A percentile compares a stretch with the other conserved stretches of the same genome.
Conservation (phyloP, 2,113 vertebrate genomes). For the Serilophus lunatus region DNA sequence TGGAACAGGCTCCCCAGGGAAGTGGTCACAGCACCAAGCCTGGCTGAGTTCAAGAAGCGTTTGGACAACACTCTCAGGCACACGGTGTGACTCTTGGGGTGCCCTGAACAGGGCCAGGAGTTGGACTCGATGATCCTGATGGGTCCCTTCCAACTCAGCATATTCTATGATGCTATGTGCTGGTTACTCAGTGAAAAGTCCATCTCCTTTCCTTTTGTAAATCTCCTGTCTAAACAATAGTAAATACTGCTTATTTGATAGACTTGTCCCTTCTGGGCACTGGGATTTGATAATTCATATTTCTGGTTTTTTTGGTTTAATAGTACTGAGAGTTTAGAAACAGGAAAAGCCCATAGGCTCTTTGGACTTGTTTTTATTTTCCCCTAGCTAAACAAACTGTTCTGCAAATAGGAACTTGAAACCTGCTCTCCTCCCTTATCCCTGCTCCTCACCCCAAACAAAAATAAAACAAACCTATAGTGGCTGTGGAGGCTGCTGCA, state of each 20-base stretch:
- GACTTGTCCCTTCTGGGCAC: conserved; percentile 73
- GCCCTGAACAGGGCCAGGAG: neutral
- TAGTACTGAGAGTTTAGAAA: conserved; percentile 81
- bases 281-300: conserved; percentile 72
- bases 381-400: conserved; percentile 76
- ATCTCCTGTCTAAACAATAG: conserved; percentile 64
- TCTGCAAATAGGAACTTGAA: conserved; percentile 78
- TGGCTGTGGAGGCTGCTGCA: conserved; percentile 92
- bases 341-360: conserved; percentile 82
- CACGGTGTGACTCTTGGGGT: neutral
- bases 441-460: conserved; percentile 77
- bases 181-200: conserved; percentile 66
- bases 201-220: conserved; percentile 53
- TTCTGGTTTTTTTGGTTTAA: conserved; percentile 81
- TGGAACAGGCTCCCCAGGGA: neutral
- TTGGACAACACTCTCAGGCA: neutral
- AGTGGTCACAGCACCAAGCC: neutral
- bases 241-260: conserved; percentile 81
- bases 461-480: conserved; percentile 79
- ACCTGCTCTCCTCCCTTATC: conserved; percentile 80
- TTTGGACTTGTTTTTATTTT: conserved; percentile 80
- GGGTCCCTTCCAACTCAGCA: neutral
- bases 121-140: neutral
- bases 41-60: neutral
- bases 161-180: conserved; percentile 4